A percentile compares a stretch with the other conserved stretches of the same genome.
Evolutionary conservation across 2,888 invertebrate genomes (phyloP).

Genomic region (Cantharis flavilabris): DNA sequence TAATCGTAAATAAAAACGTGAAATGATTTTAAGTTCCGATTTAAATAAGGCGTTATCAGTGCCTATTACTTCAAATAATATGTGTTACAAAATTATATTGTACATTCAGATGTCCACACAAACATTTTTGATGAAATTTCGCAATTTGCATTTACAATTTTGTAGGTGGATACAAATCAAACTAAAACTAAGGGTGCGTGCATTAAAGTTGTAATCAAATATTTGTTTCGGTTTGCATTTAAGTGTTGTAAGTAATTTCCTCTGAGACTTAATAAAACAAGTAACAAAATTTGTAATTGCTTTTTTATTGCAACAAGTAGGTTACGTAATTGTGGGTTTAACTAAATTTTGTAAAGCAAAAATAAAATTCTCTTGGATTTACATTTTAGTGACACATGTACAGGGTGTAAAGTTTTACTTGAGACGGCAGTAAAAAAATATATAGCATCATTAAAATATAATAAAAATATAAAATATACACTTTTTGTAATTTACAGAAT

Average conservation of each 20-base stretch:
- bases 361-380: background rate
- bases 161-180: background rate
- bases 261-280: slow-evolving; percentile 26
- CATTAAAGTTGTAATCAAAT: slow-evolving; percentile 9
- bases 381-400: background rate
- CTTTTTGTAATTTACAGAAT: background rate
- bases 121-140: background rate
- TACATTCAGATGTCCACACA: background rate
- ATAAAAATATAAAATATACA: background rate
- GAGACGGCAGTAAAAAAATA: background rate
- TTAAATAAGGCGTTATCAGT: slow-evolving; percentile 19
- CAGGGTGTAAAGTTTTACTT: background rate
- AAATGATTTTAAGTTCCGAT: slow-evolving; percentile 25
- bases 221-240: slow-evolving; percentile 15
- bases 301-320: slow-evolving; percentile 25
- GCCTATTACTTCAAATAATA: background rate
- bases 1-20: slow-evolving; percentile 19
- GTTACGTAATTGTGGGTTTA: slow-evolving; percentile 5
- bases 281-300: slow-evolving; percentile 31
- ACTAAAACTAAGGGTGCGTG: background rate
- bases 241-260: slow-evolving; percentile 25
- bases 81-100: background rate
- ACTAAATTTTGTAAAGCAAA: background rate
- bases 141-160: background rate
- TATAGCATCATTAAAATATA: background rate